Percentiles rank a stretch among this genome's conserved stretches.
Evolutionary conservation across 1,140 invertebrate species (phyloP).

Genomic region (Drosophila athabasca): DNA sequence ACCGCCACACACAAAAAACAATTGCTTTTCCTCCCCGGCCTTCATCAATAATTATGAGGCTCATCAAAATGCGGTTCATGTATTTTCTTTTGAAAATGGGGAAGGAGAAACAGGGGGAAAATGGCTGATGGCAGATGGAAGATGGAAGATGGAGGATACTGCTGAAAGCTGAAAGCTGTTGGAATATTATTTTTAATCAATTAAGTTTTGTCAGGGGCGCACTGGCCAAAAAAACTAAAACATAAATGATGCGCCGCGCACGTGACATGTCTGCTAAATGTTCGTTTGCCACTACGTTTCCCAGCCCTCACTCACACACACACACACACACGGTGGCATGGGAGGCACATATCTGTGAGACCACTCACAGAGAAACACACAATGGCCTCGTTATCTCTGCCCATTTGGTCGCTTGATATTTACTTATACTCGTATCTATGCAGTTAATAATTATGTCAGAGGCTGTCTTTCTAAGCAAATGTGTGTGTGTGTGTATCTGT

Average conservation of each 20-base stretch:
- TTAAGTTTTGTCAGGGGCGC: conserved; percentile 64
- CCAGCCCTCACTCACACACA: neutral
- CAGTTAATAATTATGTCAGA: conserved; percentile 81
- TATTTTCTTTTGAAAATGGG: conserved; percentile 22
- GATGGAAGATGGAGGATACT: too few relatives aligned
- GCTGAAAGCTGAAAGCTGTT: conserved; percentile 24
- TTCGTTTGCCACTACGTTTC: neutral
- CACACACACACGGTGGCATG: too few relatives aligned
- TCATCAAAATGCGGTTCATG: conserved; percentile 52
- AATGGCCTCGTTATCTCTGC: conserved; percentile 73
- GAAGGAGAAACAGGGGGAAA: neutral
- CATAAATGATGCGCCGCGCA: conserved; percentile 72
- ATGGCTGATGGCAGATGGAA: neutral
- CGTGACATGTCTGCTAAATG: conserved; percentile 74
- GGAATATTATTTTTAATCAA: conserved; percentile 79
- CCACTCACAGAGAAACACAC: conserved; percentile 25
- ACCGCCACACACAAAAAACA: neutral
- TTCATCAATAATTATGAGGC: conserved; percentile 52
- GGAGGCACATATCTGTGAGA: too few relatives aligned
- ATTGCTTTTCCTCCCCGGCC: conserved; percentile 13
- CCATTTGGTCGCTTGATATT: conserved; percentile 76
- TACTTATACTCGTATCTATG: conserved; percentile 59
- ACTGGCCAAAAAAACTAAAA: conserved; percentile 48
- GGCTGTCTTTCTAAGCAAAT: conserved; percentile 18
- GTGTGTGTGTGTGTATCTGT: conserved; percentile 19